Conservation (phyloP, 2,113 vertebrate species). For the Dipodomys merriami region DNA sequence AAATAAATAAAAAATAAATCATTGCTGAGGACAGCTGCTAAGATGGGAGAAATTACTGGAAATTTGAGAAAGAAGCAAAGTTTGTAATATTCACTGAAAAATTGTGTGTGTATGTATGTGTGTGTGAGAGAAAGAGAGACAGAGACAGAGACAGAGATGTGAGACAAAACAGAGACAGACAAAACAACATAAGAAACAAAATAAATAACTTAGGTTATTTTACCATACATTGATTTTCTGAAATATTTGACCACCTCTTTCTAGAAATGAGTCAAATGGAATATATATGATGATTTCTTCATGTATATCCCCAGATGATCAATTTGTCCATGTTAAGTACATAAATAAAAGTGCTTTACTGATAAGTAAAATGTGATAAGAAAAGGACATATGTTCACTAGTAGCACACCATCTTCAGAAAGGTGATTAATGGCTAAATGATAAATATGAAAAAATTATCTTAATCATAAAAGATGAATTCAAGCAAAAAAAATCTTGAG, state of each 20-base stretch:
- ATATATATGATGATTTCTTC: neutral
- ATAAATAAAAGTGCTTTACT: neutral
- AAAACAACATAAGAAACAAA: neutral
- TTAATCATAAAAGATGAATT: neutral
- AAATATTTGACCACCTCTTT: neutral
- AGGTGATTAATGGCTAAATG: neutral
- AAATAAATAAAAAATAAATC: conserved; percentile 6
- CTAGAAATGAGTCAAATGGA: neutral
- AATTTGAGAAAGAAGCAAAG: neutral
- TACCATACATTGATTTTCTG: neutral
- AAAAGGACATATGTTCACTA: neutral
- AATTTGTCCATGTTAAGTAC: neutral
- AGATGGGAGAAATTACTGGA: neutral
- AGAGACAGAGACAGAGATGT: no score
- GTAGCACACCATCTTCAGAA: neutral
- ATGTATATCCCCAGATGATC: neutral
- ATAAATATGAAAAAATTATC: neutral
- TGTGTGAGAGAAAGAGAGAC: no score
- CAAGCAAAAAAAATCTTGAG: neutral
- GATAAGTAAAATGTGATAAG: neutral
- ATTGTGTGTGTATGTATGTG: no score
- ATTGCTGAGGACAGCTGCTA: neutral
- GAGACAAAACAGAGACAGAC: neutral
- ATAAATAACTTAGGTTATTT: neutral
- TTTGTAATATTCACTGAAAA: neutral